These are phyloP conservation scores for Gymnarchus niloticus DNA, from an alignment of 2,113 vertebrate genomes.

Conservation along the genomic window DNA sequence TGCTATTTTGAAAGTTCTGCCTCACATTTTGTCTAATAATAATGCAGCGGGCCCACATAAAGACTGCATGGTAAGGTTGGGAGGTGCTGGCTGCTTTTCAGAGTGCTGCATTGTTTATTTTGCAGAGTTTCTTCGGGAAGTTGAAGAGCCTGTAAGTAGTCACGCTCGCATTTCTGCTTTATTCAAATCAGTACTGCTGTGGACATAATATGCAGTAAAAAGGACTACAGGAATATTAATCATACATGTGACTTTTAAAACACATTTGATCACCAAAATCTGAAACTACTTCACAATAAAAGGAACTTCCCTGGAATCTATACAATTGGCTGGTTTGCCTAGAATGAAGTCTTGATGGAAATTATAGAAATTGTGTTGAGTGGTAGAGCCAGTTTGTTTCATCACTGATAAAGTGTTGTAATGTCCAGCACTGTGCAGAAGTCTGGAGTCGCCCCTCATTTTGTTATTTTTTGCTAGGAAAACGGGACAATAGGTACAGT, in stretches of 20 bases:
- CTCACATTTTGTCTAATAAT: not conserved
- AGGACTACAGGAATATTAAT: not conserved
- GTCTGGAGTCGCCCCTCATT: too few species aligned
- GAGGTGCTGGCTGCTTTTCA: not conserved
- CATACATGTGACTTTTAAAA: not conserved
- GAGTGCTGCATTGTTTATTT: slow-evolving; percentile 11
- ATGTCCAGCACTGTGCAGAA: too few species aligned
- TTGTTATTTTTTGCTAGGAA: not conserved
- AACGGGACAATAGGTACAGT: too few species aligned
- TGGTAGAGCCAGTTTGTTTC: not conserved
- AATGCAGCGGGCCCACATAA: not conserved
- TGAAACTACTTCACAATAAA: not conserved
- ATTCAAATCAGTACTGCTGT: not conserved
- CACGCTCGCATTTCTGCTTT: slow-evolving; percentile 6
- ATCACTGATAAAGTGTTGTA: too few species aligned
- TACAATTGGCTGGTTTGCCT: not conserved
- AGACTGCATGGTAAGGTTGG: not conserved
- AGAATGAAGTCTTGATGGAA: not conserved
- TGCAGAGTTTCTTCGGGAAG: slow-evolving; percentile 64
- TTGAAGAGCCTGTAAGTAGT: slow-evolving; percentile 55
- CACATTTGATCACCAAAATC: not conserved
- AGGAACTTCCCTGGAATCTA: not conserved
- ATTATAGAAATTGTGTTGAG: not conserved
- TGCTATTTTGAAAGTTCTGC: not conserved
- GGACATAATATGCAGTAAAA: not conserved